Evolutionary conservation across 2,888 invertebrate species (phyloP).

Genomic region (Galerucella pusilla): DNA sequence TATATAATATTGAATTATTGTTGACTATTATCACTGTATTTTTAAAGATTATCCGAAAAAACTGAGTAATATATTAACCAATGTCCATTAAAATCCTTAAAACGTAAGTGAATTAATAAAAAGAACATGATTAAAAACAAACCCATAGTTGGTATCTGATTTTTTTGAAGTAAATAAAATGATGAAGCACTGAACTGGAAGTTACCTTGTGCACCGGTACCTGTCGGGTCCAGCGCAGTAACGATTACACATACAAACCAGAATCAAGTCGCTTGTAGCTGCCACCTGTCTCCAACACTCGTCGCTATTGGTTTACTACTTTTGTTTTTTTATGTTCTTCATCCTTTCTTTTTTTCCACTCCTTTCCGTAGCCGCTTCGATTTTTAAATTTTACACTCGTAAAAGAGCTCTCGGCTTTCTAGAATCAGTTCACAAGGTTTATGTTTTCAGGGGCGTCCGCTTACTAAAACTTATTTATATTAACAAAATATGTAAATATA

Average conservation of each 20-base stretch:
- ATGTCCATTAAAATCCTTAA: background rate
- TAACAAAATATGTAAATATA: background rate
- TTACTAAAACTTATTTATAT: background rate
- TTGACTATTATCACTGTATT: no score
- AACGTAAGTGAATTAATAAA: background rate
- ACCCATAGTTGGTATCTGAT: background rate
- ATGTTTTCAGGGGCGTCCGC: conserved; percentile 2
- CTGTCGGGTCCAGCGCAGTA: conserved; percentile 53
- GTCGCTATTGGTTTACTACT: conserved; percentile 62
- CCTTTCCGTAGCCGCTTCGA: conserved; percentile 51
- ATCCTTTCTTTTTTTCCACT: conserved; percentile 34
- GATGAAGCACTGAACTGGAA: conserved; percentile 37
- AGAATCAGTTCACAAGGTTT: conserved; percentile 27
- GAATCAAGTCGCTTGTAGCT: conserved; percentile 62
- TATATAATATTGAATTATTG: no score
- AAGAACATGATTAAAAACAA: background rate
- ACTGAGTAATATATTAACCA: background rate
- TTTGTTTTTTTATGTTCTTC: conserved; percentile 56
- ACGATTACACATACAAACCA: conserved; percentile 59
- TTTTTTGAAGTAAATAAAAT: background rate
- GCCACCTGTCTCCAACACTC: conserved; percentile 63
- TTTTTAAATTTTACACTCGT: conserved; percentile 52
- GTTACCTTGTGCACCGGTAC: conserved; percentile 44
- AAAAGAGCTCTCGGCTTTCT: conserved; percentile 35
- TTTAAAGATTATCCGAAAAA: background rate